Percentiles rank a stretch among this genome's conserved stretches.
phyloP scores from a whole-genome alignment of 2,888 invertebrate species.

The Drosophila borborema region DNA sequence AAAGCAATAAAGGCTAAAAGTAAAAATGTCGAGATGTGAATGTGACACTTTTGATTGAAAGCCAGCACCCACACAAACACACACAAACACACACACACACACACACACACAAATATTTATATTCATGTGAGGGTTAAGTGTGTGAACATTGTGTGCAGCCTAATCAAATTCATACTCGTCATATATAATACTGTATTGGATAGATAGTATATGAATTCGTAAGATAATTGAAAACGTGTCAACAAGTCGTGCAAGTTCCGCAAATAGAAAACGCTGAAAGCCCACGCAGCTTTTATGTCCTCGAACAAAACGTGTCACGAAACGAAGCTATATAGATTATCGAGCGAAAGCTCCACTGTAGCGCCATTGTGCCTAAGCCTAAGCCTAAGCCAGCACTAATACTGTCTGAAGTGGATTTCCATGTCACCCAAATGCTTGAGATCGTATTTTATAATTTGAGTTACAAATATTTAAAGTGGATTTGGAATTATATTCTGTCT shows the following conservation, averaged over 20 bases:
- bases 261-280: constrained; percentile 29
- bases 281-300: constrained; percentile 36
- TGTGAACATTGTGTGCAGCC: constrained; percentile 15
- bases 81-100: constrained; percentile 2
- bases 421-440: constrained; percentile 22
- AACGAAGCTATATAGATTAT: constrained; percentile 44
- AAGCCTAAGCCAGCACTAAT: background rate
- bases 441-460: background rate
- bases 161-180: constrained; percentile 47
- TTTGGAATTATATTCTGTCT: background rate
- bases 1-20: constrained; percentile 51
- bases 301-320: constrained; percentile 38
- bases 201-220: constrained; percentile 53
- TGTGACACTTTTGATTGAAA: constrained; percentile 79
- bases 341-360: constrained; percentile 7
- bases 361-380: background rate
- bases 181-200: constrained; percentile 3
- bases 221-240: constrained; percentile 82
- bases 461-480: background rate
- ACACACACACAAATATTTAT: background rate
- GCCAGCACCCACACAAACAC: constrained; percentile 15
- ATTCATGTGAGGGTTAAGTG: constrained; percentile 5
- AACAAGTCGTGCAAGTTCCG: constrained; percentile 62
- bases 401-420: constrained; percentile 27
- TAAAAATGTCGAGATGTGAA: constrained; percentile 60